Percentiles rank a stretch among this genome's conserved stretches.
phyloP scores from a whole-genome alignment of 2,888 invertebrate species.

The Zele albiditarsus region DNA sequence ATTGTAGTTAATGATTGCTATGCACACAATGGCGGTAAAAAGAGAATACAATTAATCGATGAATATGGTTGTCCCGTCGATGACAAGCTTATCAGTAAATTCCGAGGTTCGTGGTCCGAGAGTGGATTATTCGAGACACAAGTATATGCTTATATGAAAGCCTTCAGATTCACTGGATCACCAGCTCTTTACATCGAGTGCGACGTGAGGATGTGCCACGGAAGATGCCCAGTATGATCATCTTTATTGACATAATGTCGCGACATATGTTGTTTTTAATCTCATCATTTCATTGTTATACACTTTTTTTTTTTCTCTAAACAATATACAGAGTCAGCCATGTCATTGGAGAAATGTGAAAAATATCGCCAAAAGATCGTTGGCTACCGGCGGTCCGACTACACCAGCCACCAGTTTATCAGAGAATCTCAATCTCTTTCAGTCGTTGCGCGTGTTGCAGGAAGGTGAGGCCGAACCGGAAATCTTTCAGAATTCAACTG shows the following conservation, averaged over 20 bases:
- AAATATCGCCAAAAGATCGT: conserved; percentile 84
- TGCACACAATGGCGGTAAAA: conserved; percentile 94
- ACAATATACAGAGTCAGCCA: conserved; percentile 83
- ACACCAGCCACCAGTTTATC: conserved; percentile 77
- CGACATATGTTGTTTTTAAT: background rate
- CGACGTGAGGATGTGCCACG: conserved; percentile 96
- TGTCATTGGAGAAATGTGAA: conserved; percentile 95
- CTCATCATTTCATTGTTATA: background rate
- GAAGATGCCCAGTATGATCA: conserved; percentile 88
- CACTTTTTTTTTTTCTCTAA: background rate
- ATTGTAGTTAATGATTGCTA: conserved; percentile 95
- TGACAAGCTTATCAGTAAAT: conserved; percentile 92
- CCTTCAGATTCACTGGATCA: conserved; percentile 93
- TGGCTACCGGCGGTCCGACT: conserved; percentile 72
- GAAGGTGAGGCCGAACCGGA: conserved; percentile 86
- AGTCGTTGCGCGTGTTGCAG: conserved; percentile 89
- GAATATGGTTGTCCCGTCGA: conserved; percentile 95
- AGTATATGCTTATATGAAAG: conserved; percentile 96
- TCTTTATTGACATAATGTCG: conserved; percentile 26
- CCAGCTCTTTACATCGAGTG: conserved; percentile 96
- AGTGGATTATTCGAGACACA: conserved; percentile 93
- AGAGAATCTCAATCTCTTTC: conserved; percentile 92
- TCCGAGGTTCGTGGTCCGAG: conserved; percentile 94
- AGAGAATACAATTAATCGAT: conserved; percentile 92
- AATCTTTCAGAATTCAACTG: conserved; percentile 68